Conservation (phyloP, 2,113 vertebrate species). For the Otus sunia region DNA sequence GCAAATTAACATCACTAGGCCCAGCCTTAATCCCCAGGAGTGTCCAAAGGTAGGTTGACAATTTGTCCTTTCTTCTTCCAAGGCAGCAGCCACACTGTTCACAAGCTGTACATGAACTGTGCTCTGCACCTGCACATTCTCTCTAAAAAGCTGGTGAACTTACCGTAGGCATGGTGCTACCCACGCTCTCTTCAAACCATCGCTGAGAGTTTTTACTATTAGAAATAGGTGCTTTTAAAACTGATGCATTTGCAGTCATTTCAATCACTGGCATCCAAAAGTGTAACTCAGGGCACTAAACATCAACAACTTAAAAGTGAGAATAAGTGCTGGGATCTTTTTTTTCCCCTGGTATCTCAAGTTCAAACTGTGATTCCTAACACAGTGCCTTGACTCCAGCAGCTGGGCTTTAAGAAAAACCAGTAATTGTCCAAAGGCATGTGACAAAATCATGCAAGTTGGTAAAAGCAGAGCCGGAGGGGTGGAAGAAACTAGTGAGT, state of each 20-base stretch:
- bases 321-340: background rate
- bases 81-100: background rate
- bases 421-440: background rate
- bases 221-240: background rate
- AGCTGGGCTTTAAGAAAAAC: background rate
- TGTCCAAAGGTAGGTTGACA: background rate
- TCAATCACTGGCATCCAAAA: background rate
- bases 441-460: background rate
- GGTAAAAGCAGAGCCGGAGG: background rate
- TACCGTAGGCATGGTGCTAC: background rate
- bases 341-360: background rate
- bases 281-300: background rate
- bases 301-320: background rate
- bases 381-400: background rate
- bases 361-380: background rate
- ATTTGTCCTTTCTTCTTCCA: background rate
- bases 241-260: background rate
- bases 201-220: background rate
- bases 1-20: background rate
- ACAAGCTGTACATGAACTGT: background rate
- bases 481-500: conserved; percentile 17
- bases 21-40: background rate
- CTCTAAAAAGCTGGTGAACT: background rate
- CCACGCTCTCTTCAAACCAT: background rate
- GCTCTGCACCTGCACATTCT: background rate